Base-by-base conservation (phyloP, 2,888 invertebrate genomes). In the Hypercompe scribonia region DNA sequence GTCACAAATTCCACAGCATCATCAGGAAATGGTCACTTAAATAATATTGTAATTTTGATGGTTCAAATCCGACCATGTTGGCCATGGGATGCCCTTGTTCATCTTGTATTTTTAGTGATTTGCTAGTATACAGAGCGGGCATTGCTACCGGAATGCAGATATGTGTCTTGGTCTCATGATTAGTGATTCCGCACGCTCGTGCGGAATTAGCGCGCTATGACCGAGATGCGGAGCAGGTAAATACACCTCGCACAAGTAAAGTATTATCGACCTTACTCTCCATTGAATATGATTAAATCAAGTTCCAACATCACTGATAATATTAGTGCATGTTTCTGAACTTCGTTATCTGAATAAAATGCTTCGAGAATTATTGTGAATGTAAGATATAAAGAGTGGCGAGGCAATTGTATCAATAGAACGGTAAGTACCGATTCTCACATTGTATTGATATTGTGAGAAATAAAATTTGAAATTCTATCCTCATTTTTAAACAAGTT, bases 91-190 rank as follows among this genome's bases (percentile, higher is more conserved):
- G 93, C 92, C 93, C 92, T 94, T 92, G 94, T 87, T 82, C 85
- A 84, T 89, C 87, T 91, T 87, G 89, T 94, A 95, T 95, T 94
- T 95, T 95, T 94, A 95, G 94, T 94, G 93, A 91, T 94, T 93
- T 92, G 90, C 89, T 91, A 90, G 88, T 88, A 87, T 85, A 86
- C 84, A 87, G 84, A 81, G 86, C 74, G 65, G 82, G 82, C 82
- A 73, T 81, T 89, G 91, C 87, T 81, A 79, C 77, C 86, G 84
- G 95, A 92, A 95, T 95, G 94, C 94, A 93, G 94, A 95, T 95
- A 84, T 86, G 81, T 83, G 80, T 77, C 81, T 79, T 66, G 78
- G 80, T 81, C 78, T 74, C 72, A 77, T 87, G 87, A 94, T 95
- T 95, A 95, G 86, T 87, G 81, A 95, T 95, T 94, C 95, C 83